A percentile compares a stretch with the other conserved stretches of the same genome.
Evolutionary conservation across 2,797 vertebrate genomes (phyloP).

Genomic region (Zenarchopterus dispar): DNA sequence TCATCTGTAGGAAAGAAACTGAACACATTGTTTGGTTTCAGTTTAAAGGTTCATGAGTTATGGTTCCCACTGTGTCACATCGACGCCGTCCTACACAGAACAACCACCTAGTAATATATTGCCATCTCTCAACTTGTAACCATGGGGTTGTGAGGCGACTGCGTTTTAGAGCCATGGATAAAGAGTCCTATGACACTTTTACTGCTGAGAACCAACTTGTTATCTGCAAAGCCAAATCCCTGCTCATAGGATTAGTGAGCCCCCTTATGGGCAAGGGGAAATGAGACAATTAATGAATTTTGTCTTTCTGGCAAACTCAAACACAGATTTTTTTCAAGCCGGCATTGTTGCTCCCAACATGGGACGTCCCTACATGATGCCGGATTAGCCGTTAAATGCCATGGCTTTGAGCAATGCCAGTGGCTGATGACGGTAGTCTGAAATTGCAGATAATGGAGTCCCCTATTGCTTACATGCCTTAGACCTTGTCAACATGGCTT

Average conservation of each 20-base stretch:
- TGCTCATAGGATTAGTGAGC: background rate
- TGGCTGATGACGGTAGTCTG: background rate
- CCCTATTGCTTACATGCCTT: background rate
- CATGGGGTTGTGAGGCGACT: too few species aligned
- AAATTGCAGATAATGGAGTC: background rate
- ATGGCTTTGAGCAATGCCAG: background rate
- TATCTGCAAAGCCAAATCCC: conserved; percentile 5
- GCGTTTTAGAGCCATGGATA: too few species aligned
- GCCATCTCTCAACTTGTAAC: too few species aligned
- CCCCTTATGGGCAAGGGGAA: background rate
- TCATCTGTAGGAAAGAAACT: too few species aligned
- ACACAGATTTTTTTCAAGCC: background rate
- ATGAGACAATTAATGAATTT: conserved; percentile 3
- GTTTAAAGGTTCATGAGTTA: too few species aligned
- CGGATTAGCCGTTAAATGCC: conserved; percentile 12
- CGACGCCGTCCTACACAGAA: too few species aligned
- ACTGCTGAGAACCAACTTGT: background rate
- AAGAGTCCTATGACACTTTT: too few species aligned
- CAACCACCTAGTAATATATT: too few species aligned
- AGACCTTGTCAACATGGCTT: background rate
- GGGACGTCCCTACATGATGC: conserved; percentile 1
- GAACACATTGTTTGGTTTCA: too few species aligned
- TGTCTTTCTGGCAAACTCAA: conserved; percentile 7
- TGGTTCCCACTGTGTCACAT: too few species aligned
- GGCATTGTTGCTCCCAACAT: background rate